Conservation (phyloP, 2,888 invertebrate genomes). For the Ptychoptera contaminata region DNA sequence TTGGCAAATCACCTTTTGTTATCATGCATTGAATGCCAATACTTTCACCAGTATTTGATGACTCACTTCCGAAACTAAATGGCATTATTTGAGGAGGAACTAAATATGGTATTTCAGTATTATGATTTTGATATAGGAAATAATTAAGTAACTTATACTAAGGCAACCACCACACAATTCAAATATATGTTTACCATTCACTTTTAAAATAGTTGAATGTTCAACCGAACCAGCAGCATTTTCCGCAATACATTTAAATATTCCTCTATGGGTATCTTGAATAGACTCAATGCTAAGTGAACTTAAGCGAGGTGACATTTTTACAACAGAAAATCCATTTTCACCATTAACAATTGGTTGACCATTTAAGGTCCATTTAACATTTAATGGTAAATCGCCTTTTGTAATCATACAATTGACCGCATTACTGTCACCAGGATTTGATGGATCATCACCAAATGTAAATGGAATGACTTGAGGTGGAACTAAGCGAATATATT, state of each 20-base stretch:
- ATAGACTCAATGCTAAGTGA: slow-evolving; percentile 43
- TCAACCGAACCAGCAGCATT: slow-evolving; percentile 52
- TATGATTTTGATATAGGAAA: too few relatives aligned
- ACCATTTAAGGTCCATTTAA: slow-evolving; percentile 61
- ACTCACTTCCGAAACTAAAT: slow-evolving; percentile 55
- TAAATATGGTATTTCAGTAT: slow-evolving; percentile 29
- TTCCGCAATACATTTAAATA: slow-evolving; percentile 53
- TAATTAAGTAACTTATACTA: too few relatives aligned
- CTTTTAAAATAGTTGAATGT: slow-evolving; percentile 47
- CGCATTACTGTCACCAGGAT: slow-evolving; percentile 61
- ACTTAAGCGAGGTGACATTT: slow-evolving; percentile 36
- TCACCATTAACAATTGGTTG: slow-evolving; percentile 25
- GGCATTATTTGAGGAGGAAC: slow-evolving; percentile 52
- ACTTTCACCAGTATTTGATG: slow-evolving; percentile 56
- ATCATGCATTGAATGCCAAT: slow-evolving; percentile 55
- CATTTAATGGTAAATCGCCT: slow-evolving; percentile 62
- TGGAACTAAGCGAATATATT: too few relatives aligned
- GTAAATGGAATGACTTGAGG: slow-evolving; percentile 64
- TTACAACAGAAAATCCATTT: slow-evolving; percentile 26
- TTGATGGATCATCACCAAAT: slow-evolving; percentile 61
- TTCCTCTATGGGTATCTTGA: slow-evolving; percentile 49
- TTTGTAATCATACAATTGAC: slow-evolving; percentile 60
- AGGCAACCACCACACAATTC: too few relatives aligned
- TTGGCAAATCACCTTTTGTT: slow-evolving; percentile 62
- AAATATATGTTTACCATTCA: slow-evolving; percentile 41